Conservation (phyloP, 2,888 invertebrate genomes). For the Synanthedon myopaeformis region DNA sequence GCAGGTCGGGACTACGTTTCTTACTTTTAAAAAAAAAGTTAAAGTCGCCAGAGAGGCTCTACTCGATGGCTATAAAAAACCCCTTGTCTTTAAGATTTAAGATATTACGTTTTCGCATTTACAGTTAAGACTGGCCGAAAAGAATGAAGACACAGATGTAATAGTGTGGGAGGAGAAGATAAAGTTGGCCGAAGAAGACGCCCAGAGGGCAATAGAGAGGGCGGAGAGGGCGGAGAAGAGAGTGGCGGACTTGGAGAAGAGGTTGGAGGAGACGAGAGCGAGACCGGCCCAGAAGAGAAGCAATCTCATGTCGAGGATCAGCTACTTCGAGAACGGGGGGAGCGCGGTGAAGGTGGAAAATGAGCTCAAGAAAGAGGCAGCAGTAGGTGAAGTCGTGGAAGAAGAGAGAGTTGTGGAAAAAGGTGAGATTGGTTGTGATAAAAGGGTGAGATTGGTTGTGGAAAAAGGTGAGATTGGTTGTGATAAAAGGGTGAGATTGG, state of each 20-base stretch:
- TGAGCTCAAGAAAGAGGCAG: conserved; percentile 15
- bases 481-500: no score
- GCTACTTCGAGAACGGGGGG: conserved; percentile 51
- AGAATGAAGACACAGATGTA: conserved; percentile 75
- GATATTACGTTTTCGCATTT: conserved; percentile 3
- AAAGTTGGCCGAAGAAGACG: conserved; percentile 76
- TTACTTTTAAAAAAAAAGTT: no score
- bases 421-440: neutral
- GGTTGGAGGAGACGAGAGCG: conserved; percentile 1
- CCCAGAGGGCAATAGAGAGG: conserved; percentile 70
- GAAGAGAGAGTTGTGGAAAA: neutral
- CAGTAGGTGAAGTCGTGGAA: conserved; percentile 10
- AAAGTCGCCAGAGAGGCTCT: no score
- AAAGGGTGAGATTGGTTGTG: no score
- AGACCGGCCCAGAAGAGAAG: conserved; percentile 15
- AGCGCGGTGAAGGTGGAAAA: conserved; percentile 5
- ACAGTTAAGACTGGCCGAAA: conserved; percentile 72
- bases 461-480: no score
- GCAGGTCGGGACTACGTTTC: conserved; percentile 48
- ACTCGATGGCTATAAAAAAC: no score
- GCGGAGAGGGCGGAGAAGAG: conserved; percentile 55
- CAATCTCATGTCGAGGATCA: conserved; percentile 49
- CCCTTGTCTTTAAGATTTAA: no score
- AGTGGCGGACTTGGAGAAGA: conserved; percentile 11
- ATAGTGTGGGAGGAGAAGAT: conserved; percentile 78